Evolutionary conservation across 2,888 invertebrate species (phyloP).

Genomic region (Ochlodes sylvanus): DNA sequence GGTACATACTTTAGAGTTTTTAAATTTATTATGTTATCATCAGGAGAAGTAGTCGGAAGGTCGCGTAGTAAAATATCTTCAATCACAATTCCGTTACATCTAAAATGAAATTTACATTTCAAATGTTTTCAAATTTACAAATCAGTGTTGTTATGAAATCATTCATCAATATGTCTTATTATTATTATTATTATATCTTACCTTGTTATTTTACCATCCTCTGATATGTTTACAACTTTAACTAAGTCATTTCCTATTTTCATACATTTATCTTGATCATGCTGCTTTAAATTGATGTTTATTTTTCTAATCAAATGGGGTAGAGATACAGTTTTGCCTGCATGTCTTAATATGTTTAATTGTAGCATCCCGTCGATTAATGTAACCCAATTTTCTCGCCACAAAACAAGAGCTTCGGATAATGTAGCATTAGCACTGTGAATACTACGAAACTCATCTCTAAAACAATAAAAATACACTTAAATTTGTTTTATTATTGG

Average conservation of each 20-base stretch:
- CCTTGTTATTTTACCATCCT: conserved; percentile 50
- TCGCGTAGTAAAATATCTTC: conserved; percentile 52
- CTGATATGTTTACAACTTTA: conserved; percentile 47
- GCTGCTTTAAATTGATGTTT: conserved; percentile 53
- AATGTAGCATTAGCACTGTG: conserved; percentile 50
- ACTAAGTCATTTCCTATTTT: conserved; percentile 36
- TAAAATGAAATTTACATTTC: conserved; percentile 43
- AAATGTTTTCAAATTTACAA: no score
- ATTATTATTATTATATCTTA: conserved; percentile 40
- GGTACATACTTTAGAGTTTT: conserved; percentile 53
- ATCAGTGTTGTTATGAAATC: no score
- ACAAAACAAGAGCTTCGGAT: conserved; percentile 70
- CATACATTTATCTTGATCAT: conserved; percentile 35
- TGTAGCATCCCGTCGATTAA: conserved; percentile 94
- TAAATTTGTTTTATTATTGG: no score
- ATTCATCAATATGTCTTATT: no score
- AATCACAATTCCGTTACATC: conserved; percentile 61
- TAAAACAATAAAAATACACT: conserved; percentile 39
- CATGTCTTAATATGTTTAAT: conserved; percentile 86
- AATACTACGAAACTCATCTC: conserved; percentile 59
- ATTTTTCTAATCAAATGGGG: conserved; percentile 77
- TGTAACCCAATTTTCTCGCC: conserved; percentile 92
- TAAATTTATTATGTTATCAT: conserved; percentile 38
- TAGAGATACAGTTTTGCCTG: conserved; percentile 85
- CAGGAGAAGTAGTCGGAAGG: conserved; percentile 39